These are phyloP conservation scores for Halictus rubicundus DNA, from an alignment of 1,140 invertebrate species.

Conservation along the genomic window DNA sequence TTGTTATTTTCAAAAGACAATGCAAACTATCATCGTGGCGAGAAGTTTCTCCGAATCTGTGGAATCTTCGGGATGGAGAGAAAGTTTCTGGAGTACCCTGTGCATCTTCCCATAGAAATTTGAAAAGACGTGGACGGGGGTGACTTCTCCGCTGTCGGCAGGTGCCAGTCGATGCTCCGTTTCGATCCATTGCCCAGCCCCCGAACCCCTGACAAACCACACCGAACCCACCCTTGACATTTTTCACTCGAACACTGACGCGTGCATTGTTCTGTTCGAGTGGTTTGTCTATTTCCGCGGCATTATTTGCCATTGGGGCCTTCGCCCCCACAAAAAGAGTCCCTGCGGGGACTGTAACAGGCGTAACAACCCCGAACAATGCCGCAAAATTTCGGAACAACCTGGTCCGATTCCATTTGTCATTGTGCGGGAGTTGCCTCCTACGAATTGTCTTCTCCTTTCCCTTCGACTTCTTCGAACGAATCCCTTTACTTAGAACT, in stretches of 20 bases:
- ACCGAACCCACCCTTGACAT: constrained; percentile 32
- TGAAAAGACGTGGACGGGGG: constrained; percentile 26
- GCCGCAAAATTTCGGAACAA: constrained; percentile 32
- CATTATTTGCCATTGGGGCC: constrained; percentile 65
- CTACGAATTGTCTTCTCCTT: neutral
- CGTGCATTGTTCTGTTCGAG: constrained; percentile 70
- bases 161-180: constrained; percentile 64
- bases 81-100: neutral
- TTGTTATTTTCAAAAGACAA: no score
- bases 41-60: no score
- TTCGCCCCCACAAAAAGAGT: constrained; percentile 24
- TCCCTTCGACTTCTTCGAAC: neutral
- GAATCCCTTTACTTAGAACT: no score
- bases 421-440: constrained; percentile 4
- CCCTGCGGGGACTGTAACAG: constrained; percentile 48
- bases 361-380: constrained; percentile 61
- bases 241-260: constrained; percentile 34
- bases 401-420: constrained; percentile 9
- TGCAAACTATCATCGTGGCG: no score
- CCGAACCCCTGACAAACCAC: constrained; percentile 36
- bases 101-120: constrained; percentile 45
- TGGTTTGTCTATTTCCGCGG: constrained; percentile 66
- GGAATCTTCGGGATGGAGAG: no score
- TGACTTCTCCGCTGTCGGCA: constrained; percentile 63
- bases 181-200: constrained; percentile 65